phyloP scores from a whole-genome alignment of 2,113 vertebrate species.

The Embiotoca jacksoni region DNA sequence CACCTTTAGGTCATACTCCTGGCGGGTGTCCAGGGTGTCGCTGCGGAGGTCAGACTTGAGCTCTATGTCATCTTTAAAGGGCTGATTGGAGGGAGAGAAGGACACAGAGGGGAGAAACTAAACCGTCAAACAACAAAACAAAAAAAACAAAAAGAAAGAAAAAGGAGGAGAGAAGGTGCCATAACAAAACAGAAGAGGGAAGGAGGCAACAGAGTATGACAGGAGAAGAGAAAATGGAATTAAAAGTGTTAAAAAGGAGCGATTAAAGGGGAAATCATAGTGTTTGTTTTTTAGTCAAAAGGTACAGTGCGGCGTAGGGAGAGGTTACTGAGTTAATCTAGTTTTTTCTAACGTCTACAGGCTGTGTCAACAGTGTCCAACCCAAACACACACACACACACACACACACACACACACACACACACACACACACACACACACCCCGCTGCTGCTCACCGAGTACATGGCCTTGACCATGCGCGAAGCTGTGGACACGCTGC shows the following conservation, averaged over 20 bases:
- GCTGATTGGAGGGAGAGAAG: conserved; percentile 89
- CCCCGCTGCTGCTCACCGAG: conserved; percentile 86
- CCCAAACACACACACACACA: conserved; percentile 42
- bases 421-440: not conserved
- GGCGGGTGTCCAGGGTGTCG: conserved; percentile 95
- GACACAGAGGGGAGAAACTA: conserved; percentile 88
- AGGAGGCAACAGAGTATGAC: conserved; percentile 67
- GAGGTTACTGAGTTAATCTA: conserved; percentile 64
- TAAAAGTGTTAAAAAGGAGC: conserved; percentile 71
- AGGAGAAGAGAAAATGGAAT: conserved; percentile 71
- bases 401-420: too few relatives aligned
- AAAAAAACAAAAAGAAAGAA: conserved; percentile 61
- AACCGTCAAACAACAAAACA: conserved; percentile 83
- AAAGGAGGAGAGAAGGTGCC: conserved; percentile 60
- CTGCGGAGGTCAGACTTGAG: conserved; percentile 96
- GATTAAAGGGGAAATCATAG: conserved; percentile 50
- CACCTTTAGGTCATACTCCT: conserved; percentile 98
- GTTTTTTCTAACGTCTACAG: conserved; percentile 50
- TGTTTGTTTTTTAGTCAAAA: conserved; percentile 51
- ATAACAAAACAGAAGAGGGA: conserved; percentile 66
- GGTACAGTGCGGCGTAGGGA: conserved; percentile 39
- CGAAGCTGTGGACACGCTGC: conserved; percentile 93
- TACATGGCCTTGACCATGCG: conserved; percentile 99
- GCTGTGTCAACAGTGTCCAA: conserved; percentile 66
- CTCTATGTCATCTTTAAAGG: conserved; percentile 97